phyloP scores from a whole-genome alignment of 2,888 invertebrate genomes.

The Heliconius aoede region DNA sequence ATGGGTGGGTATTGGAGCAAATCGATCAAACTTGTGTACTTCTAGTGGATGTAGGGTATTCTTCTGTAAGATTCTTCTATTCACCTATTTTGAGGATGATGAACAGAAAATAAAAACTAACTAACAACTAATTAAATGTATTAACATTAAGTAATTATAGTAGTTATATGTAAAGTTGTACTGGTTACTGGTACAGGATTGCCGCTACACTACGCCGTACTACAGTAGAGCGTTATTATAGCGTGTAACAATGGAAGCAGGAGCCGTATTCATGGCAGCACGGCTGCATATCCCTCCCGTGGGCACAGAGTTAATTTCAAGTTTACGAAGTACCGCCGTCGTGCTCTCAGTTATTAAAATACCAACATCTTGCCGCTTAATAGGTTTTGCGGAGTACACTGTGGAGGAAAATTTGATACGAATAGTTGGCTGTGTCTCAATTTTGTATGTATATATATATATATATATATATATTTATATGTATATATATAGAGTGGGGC shows the following conservation, averaged over 20 bases:
- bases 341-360: slow-evolving; percentile 77
- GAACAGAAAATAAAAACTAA: too few relatives aligned
- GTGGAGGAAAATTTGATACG: slow-evolving; percentile 59
- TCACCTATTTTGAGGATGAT: too few relatives aligned
- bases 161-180: slow-evolving; percentile 14
- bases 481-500: neutral
- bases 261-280: slow-evolving; percentile 58
- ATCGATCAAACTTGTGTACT: neutral
- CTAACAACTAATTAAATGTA: too few relatives aligned
- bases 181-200: slow-evolving; percentile 38
- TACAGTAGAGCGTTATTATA: slow-evolving; percentile 52
- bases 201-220: slow-evolving; percentile 26
- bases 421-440: slow-evolving; percentile 38
- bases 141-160: neutral
- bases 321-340: slow-evolving; percentile 67
- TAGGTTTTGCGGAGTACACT: slow-evolving; percentile 70
- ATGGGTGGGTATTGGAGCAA: neutral
- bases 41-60: neutral
- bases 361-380: slow-evolving; percentile 72
- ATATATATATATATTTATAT: neutral
- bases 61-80: too few relatives aligned
- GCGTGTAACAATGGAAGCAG: slow-evolving; percentile 53
- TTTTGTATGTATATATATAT: too few relatives aligned
- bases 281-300: slow-evolving; percentile 62
- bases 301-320: slow-evolving; percentile 79